A percentile compares a stretch with the other conserved stretches of the same genome.
Conservation (phyloP, 1,140 invertebrate genomes). For the Myzus persicae region DNA sequence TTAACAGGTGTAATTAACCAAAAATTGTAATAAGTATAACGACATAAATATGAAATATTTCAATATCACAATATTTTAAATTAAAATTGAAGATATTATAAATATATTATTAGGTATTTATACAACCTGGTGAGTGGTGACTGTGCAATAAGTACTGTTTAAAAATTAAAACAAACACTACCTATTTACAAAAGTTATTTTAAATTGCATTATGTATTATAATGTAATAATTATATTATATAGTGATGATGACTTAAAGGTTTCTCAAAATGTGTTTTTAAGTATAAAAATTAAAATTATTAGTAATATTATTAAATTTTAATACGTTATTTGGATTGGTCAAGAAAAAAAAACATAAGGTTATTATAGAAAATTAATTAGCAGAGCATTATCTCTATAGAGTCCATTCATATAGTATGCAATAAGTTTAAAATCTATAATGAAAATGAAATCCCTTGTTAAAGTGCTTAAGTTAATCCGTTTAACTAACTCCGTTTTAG, state of each 20-base stretch:
- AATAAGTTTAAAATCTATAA: background rate
- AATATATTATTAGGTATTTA: too few relatives aligned
- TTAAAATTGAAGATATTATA: too few relatives aligned
- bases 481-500: conserved; percentile 19
- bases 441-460: background rate
- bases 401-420: background rate
- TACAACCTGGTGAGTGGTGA: too few relatives aligned
- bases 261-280: background rate
- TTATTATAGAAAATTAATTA: background rate
- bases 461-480: background rate
- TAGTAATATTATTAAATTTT: too few relatives aligned
- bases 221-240: too few relatives aligned
- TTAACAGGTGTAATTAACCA: too few relatives aligned
- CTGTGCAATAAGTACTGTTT: too few relatives aligned
- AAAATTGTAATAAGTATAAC: too few relatives aligned
- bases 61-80: too few relatives aligned
- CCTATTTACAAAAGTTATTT: background rate
- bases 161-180: too few relatives aligned
- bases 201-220: too few relatives aligned
- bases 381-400: background rate
- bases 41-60: too few relatives aligned
- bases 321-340: background rate
- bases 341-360: background rate
- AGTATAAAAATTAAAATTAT: background rate
- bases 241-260: background rate